phyloP scores from a whole-genome alignment of 2,797 vertebrate species.

The Enteromius treurensis region DNA sequence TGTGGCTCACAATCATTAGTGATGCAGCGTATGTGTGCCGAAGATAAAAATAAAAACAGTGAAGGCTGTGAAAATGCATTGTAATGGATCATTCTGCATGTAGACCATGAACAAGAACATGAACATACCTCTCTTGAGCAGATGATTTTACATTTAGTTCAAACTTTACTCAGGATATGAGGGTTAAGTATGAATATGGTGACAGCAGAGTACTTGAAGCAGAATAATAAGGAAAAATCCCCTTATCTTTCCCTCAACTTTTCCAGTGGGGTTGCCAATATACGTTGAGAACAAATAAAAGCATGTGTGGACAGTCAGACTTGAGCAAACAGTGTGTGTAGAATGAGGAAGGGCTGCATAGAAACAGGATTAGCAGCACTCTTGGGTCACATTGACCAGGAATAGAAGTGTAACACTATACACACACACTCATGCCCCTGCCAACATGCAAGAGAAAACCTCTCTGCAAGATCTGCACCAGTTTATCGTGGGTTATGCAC shows the following conservation, averaged over 20 bases:
- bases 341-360: slow-evolving; percentile 44
- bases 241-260: slow-evolving; percentile 5
- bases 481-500: not conserved
- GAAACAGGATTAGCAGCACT: slow-evolving; percentile 56
- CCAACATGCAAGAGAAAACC: slow-evolving; percentile 52
- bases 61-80: not conserved
- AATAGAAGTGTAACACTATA: slow-evolving; percentile 80
- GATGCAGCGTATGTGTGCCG: not conserved
- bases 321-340: slow-evolving; percentile 42
- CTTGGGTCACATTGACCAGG: slow-evolving; percentile 73
- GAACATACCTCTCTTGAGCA: not conserved
- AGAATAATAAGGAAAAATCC: not conserved
- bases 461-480: slow-evolving; percentile 35
- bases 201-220: slow-evolving; percentile 1
- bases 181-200: slow-evolving; percentile 31
- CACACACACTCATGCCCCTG: slow-evolving; percentile 64
- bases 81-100: not conserved
- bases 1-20: slow-evolving; percentile 1
- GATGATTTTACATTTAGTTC: slow-evolving; percentile 2
- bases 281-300: slow-evolving; percentile 26
- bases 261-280: slow-evolving; percentile 21
- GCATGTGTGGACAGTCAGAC: slow-evolving; percentile 31
- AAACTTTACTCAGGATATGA: not conserved
- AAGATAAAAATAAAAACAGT: not conserved
- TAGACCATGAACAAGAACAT: not conserved